phyloP scores from a whole-genome alignment of 1,140 invertebrate genomes.

The Lepidurus arcticus region DNA sequence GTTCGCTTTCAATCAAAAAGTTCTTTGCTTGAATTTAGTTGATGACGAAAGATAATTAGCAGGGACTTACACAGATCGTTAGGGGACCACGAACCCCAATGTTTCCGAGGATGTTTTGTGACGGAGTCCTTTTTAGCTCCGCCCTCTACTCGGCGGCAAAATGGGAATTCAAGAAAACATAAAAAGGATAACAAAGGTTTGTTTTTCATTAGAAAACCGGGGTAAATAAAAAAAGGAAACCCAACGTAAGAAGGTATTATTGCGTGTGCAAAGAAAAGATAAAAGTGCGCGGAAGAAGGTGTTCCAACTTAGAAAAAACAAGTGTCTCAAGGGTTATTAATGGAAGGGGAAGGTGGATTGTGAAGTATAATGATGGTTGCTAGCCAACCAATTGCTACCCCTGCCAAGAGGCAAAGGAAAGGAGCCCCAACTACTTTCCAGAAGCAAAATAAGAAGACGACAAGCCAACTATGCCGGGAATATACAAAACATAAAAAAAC shows the following conservation, averaged over 20 bases:
- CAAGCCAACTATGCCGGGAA: slow-evolving; percentile 23
- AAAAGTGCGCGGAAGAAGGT: background rate
- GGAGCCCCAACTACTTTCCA: slow-evolving; percentile 13
- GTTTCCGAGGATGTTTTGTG: slow-evolving; percentile 13
- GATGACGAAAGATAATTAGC: slow-evolving; percentile 12
- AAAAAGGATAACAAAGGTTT: slow-evolving; percentile 18
- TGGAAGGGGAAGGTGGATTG: background rate
- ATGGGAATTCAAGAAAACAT: background rate
- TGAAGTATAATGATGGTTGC: slow-evolving; percentile 1
- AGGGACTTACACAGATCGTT: slow-evolving; percentile 19
- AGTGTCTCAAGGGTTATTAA: background rate
- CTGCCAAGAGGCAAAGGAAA: slow-evolving; percentile 21
- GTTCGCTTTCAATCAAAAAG: background rate
- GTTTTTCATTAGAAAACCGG: slow-evolving; percentile 6
- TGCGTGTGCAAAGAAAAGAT: background rate
- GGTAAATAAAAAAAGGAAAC: background rate
- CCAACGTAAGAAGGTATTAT: background rate
- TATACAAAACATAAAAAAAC: background rate
- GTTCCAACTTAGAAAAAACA: background rate
- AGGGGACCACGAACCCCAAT: slow-evolving; percentile 17
- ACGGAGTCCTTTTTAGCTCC: slow-evolving; percentile 21
- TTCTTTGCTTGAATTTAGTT: background rate
- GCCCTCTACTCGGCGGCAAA: slow-evolving; percentile 17
- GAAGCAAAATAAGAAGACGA: slow-evolving; percentile 22
- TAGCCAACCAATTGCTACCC: slow-evolving; percentile 21